Percentiles rank a stretch among this genome's conserved stretches.
These are phyloP conservation scores for Dendrophyllia cribrosa DNA, from an alignment of 64 coral and sea anemone species.

Conservation along the genomic window DNA sequence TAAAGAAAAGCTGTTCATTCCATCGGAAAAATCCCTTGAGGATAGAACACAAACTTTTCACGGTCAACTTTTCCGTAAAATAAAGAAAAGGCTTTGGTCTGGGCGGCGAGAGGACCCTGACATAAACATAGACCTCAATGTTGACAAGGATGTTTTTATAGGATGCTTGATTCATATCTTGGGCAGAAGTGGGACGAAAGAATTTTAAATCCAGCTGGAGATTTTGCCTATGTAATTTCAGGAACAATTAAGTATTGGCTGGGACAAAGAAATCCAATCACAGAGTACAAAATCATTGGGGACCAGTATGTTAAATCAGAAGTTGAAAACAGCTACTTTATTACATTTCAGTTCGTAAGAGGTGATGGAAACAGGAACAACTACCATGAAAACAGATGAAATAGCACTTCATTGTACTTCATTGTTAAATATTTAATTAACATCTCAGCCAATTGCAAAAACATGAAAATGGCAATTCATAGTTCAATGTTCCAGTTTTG, in stretches of 20 bases:
- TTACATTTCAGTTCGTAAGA: constrained; percentile 36
- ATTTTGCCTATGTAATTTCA: constrained; percentile 59
- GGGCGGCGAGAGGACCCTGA: constrained; percentile 55
- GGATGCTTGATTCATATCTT: constrained; percentile 17
- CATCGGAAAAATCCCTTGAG: constrained; percentile 4
- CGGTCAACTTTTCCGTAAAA: constrained; percentile 58
- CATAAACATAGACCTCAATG: constrained; percentile 29
- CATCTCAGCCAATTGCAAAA: too few relatives aligned
- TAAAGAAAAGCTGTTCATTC: constrained; percentile 29
- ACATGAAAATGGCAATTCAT: neutral
- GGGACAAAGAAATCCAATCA: constrained; percentile 20
- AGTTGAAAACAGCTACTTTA: constrained; percentile 31
- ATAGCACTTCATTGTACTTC: neutral
- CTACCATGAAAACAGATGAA: constrained; percentile 9
- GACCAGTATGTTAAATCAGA: neutral
- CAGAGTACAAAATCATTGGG: neutral
- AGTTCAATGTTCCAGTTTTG: neutral
- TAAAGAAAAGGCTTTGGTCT: constrained; percentile 63
- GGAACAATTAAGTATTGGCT: constrained; percentile 50
- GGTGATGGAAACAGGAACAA: constrained; percentile 58
- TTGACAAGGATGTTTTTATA: constrained; percentile 67
- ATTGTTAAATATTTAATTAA: too few relatives aligned
- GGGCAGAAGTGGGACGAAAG: constrained; percentile 43
- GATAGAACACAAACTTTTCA: constrained; percentile 44
- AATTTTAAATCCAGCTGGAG: constrained; percentile 63